These are phyloP conservation scores for Gallinago nigripennis DNA, from an alignment of 2,797 vertebrate genomes.

Conservation along the genomic window DNA sequence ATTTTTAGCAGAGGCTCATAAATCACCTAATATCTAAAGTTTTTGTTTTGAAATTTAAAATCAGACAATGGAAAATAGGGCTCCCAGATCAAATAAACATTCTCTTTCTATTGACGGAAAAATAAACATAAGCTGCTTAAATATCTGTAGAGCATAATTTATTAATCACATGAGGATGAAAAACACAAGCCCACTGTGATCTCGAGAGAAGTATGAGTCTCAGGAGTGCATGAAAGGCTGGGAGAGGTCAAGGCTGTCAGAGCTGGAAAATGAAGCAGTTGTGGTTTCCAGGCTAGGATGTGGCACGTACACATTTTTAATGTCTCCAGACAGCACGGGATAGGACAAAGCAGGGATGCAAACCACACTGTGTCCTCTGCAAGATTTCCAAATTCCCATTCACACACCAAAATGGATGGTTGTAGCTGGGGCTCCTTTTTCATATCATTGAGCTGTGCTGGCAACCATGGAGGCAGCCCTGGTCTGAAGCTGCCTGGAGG, in stretches of 20 bases:
- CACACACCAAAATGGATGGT: not conserved
- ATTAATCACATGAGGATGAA: slow-evolving; percentile 54
- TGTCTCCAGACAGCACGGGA: not conserved
- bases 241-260: slow-evolving; percentile 44
- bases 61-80: slow-evolving; percentile 60
- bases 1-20: slow-evolving; percentile 6
- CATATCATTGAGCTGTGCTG: not conserved
- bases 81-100: slow-evolving; percentile 49
- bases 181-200: slow-evolving; percentile 20
- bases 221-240: not conserved
- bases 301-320: not conserved
- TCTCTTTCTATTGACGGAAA: slow-evolving; percentile 47
- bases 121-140: slow-evolving; percentile 39
- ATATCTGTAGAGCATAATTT: slow-evolving; percentile 47
- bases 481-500: not conserved
- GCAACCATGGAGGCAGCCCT: not conserved
- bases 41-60: slow-evolving; percentile 37
- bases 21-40: not conserved
- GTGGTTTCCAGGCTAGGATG: not conserved
- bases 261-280: not conserved
- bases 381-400: not conserved
- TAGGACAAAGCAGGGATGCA: not conserved
- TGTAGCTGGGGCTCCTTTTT: not conserved
- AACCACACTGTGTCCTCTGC: not conserved
- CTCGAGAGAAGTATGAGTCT: slow-evolving; percentile 17